Percentiles rank a stretch among this genome's conserved stretches.
Evolutionary conservation across 2,113 vertebrate genomes (phyloP).

Genomic region (Hepsetus odoe): DNA sequence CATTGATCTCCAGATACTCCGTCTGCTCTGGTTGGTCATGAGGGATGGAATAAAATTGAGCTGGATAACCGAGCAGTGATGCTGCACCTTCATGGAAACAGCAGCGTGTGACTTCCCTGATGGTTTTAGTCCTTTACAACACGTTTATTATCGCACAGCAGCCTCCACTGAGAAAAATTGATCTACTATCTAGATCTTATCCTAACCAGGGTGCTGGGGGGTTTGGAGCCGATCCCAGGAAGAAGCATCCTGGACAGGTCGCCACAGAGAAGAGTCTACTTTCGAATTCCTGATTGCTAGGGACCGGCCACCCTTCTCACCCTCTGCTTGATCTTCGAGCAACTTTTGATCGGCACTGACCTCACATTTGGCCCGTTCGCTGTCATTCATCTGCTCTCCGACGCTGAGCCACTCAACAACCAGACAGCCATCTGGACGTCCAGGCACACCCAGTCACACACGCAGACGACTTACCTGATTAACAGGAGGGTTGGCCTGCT

Average conservation of each 20-base stretch:
- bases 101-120: no score
- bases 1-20: not conserved
- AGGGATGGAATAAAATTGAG: not conserved
- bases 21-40: not conserved
- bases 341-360: not conserved
- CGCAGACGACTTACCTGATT: conserved; percentile 3
- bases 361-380: not conserved
- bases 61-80: no score
- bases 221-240: no score
- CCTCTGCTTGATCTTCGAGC: not conserved
- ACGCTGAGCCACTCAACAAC: not conserved
- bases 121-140: no score
- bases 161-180: no score
- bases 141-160: no score
- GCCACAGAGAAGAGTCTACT: no score
- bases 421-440: not conserved
- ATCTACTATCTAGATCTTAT: no score
- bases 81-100: no score
- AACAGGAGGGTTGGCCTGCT: not conserved
- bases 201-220: no score
- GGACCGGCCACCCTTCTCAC: not conserved
- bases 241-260: no score
- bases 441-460: not conserved
- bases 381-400: not conserved
- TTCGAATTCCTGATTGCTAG: no score